Percentiles rank a stretch among this genome's conserved stretches.
Evolutionary conservation across 2,888 invertebrate species (phyloP).

Genomic region (Chironomus tentans): DNA sequence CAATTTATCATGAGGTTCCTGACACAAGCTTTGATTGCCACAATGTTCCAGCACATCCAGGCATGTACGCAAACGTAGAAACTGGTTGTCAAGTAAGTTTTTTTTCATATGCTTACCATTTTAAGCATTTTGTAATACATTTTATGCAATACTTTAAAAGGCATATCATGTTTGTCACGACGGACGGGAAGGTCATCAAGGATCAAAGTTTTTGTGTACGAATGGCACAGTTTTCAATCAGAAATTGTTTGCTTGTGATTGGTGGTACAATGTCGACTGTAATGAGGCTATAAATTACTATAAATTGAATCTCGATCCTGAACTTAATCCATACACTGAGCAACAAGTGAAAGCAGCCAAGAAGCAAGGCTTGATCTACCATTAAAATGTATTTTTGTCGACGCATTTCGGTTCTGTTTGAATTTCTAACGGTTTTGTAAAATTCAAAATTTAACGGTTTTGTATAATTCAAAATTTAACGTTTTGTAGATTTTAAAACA

Average conservation of each 20-base stretch:
- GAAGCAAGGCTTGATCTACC: conserved; percentile 38
- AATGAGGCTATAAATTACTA: conserved; percentile 63
- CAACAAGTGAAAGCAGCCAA: conserved; percentile 37
- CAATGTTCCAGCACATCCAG: conserved; percentile 65
- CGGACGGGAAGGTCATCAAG: conserved; percentile 74
- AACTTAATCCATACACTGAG: conserved; percentile 64
- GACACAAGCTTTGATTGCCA: conserved; percentile 70
- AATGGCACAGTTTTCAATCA: conserved; percentile 70
- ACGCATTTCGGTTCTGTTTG: background rate
- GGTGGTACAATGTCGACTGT: conserved; percentile 89
- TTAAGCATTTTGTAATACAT: too few species aligned
- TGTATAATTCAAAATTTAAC: too few species aligned
- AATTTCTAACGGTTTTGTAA: too few species aligned
- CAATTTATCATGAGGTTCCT: conserved; percentile 67
- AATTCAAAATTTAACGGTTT: too few species aligned
- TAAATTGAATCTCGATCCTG: conserved; percentile 66
- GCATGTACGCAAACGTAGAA: conserved; percentile 86
- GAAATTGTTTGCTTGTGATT: conserved; percentile 75
- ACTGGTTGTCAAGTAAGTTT: conserved; percentile 68
- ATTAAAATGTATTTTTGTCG: background rate
- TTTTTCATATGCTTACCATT: conserved; percentile 29
- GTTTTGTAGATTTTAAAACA: too few species aligned
- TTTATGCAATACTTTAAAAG: conserved; percentile 38
- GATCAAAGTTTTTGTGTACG: conserved; percentile 73
- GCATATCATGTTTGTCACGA: conserved; percentile 84